These are phyloP conservation scores for Galago senegalensis DNA, from an alignment of 2,797 vertebrate species.

Conservation along the genomic window DNA sequence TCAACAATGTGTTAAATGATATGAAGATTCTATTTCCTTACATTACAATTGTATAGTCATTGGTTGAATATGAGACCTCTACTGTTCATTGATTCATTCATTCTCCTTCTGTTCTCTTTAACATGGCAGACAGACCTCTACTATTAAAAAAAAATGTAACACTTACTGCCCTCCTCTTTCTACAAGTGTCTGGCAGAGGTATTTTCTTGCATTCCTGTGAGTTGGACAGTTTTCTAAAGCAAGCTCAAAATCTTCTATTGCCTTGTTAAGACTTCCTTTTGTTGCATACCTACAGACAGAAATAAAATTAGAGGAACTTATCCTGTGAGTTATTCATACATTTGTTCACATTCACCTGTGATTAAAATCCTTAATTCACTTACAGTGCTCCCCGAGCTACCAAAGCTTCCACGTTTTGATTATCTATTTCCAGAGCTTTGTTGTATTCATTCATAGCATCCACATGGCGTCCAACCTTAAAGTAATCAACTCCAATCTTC, in stretches of 20 bases:
- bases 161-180: constrained; percentile 98
- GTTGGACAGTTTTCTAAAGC: constrained; percentile 96
- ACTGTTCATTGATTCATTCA: not conserved
- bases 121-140: not conserved
- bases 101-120: too few species aligned
- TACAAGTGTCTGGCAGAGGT: constrained; percentile 98
- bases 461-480: constrained; percentile 96
- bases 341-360: constrained; percentile 22
- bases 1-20: not conserved
- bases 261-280: constrained; percentile 97
- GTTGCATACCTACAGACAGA: constrained; percentile 94
- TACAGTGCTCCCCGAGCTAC: constrained; percentile 98
- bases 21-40: not conserved
- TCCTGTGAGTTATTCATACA: not conserved
- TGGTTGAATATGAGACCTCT: not conserved
- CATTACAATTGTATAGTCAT: not conserved
- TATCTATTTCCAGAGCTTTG: constrained; percentile 98
- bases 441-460: constrained; percentile 99
- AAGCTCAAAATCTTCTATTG: constrained; percentile 96
- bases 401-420: constrained; percentile 96
- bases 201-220: constrained; percentile 98
- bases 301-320: constrained; percentile 37
- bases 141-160: not conserved
- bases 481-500: constrained; percentile 97
- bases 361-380: constrained; percentile 86